Evolutionary conservation across 2,888 invertebrate species (phyloP).

Genomic region (Pseudanteris insignis): DNA sequence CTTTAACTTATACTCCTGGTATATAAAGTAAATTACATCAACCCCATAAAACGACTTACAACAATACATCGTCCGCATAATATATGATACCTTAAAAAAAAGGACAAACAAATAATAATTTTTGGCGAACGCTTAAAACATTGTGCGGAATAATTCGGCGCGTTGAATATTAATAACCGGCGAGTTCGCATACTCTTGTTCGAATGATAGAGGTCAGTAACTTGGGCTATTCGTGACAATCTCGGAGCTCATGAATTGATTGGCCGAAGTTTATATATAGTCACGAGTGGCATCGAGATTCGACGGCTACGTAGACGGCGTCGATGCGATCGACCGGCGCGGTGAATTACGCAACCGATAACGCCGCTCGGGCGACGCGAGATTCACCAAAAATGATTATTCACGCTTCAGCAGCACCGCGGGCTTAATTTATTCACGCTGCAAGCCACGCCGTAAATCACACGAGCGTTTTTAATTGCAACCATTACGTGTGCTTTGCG

Average conservation of each 20-base stretch:
- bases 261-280: constrained; percentile 38
- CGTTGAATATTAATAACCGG: constrained; percentile 30
- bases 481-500: too few species aligned
- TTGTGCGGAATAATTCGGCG: constrained; percentile 24
- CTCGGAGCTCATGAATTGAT: constrained; percentile 36
- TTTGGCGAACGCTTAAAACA: constrained; percentile 33
- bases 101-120: constrained; percentile 2
- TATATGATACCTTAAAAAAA: too few species aligned
- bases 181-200: constrained; percentile 37
- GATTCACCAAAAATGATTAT: too few species aligned
- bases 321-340: constrained; percentile 20
- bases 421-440: too few species aligned
- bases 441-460: too few species aligned
- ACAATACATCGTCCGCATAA: too few species aligned
- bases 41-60: too few species aligned
- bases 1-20: too few species aligned
- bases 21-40: too few species aligned
- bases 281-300: constrained; percentile 30
- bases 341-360: constrained; percentile 29
- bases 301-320: constrained; percentile 21
- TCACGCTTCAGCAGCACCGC: too few species aligned
- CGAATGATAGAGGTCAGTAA: constrained; percentile 47
- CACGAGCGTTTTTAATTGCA: too few species aligned
- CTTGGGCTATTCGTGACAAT: constrained; percentile 41
- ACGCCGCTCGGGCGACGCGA: too few species aligned